Percentiles rank a stretch among this genome's conserved stretches.
phyloP scores from a whole-genome alignment of 2,888 invertebrate species.

The Halocaridina rubra region DNA sequence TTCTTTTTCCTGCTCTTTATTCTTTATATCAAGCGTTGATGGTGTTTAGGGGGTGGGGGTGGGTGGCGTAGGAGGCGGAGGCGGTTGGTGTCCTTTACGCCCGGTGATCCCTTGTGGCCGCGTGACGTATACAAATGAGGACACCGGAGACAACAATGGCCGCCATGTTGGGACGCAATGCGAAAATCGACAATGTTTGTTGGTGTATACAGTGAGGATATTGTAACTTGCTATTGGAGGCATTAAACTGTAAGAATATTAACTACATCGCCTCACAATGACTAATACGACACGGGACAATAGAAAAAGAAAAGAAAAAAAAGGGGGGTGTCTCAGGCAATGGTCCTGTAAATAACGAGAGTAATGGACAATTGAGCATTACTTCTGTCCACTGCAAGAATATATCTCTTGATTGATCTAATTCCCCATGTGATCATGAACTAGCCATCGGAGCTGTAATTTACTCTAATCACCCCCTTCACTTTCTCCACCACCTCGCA shows the following conservation, averaged over 20 bases:
- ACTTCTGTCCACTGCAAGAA: not conserved
- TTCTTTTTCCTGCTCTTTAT: no score
- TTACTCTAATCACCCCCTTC: not conserved
- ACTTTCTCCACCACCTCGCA: no score
- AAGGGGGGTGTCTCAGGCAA: conserved; percentile 11
- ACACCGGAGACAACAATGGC: conserved; percentile 52
- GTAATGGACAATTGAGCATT: not conserved
- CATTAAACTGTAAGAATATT: conserved; percentile 61
- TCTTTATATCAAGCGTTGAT: no score
- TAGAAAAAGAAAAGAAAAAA: no score
- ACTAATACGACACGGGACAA: conserved; percentile 51
- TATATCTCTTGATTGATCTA: conserved; percentile 15
- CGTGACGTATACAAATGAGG: conserved; percentile 61
- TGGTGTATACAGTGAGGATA: conserved; percentile 37
- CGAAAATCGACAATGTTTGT: conserved; percentile 63
- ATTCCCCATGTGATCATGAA: not conserved
- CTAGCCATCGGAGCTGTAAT: not conserved
- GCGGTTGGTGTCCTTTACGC: conserved; percentile 57
- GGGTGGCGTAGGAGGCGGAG: no score
- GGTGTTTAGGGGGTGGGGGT: no score
- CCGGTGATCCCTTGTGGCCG: conserved; percentile 55
- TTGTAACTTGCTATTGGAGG: conserved; percentile 41
- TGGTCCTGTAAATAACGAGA: conserved; percentile 53
- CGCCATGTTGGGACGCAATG: conserved; percentile 59
- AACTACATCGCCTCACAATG: conserved; percentile 46